Evolutionary conservation across 2,797 vertebrate species (phyloP).

Genomic region (Chaetodon trifasciatus): DNA sequence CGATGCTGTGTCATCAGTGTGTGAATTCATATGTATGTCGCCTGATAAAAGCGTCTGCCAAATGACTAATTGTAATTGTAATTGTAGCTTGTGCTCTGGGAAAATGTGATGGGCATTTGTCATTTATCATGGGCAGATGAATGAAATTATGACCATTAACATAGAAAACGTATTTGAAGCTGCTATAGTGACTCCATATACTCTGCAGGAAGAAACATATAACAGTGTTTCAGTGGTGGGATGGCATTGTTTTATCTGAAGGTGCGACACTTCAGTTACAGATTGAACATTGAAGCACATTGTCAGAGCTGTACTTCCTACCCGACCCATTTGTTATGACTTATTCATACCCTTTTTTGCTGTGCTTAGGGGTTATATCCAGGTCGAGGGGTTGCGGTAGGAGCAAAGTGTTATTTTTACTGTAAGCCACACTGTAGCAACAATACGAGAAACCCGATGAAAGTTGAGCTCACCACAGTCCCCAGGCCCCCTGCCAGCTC

Average conservation of each 20-base stretch:
- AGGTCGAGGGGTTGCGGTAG: slow-evolving; percentile 79
- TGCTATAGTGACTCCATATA: neutral
- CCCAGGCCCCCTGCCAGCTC: slow-evolving; percentile 73
- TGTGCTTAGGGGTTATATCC: slow-evolving; percentile 72
- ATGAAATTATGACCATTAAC: neutral
- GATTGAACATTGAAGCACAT: slow-evolving; percentile 16
- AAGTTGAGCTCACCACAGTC: slow-evolving; percentile 81
- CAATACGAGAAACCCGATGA: slow-evolving; percentile 80
- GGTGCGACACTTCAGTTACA: slow-evolving; percentile 18
- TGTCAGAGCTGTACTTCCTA: slow-evolving; percentile 39
- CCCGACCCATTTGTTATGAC: slow-evolving; percentile 62
- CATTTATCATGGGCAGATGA: neutral
- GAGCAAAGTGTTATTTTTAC: slow-evolving; percentile 84
- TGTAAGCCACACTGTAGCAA: slow-evolving; percentile 84
- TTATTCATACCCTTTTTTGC: slow-evolving; percentile 67
- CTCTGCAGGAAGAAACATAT: slow-evolving; percentile 15
- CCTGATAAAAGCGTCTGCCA: too few relatives aligned
- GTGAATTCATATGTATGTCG: too few relatives aligned
- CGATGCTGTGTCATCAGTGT: too few relatives aligned
- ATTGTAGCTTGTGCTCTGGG: neutral
- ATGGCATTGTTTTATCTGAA: slow-evolving; percentile 26
- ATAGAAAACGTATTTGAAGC: neutral
- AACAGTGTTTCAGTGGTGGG: neutral
- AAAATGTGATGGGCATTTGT: neutral
- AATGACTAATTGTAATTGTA: too few relatives aligned